Evolutionary conservation across 2,797 vertebrate species (phyloP).

Genomic region (Rhynchonycteris naso): DNA sequence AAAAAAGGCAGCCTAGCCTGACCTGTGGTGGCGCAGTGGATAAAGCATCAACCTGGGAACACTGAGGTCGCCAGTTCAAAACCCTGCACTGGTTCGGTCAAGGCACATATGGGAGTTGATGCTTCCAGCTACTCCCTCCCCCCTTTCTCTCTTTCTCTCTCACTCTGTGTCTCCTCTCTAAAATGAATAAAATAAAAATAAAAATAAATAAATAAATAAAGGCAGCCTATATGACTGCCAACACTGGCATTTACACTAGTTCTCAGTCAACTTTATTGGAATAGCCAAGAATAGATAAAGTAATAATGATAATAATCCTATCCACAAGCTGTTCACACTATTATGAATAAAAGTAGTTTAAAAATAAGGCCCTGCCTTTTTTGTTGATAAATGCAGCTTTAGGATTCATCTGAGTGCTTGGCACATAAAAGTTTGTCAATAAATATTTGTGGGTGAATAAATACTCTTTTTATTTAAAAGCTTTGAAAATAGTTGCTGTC

Average conservation of each 20-base stretch:
- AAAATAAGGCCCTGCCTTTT: background rate
- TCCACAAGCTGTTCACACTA: background rate
- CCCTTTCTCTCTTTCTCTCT: too few relatives aligned
- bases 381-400: background rate
- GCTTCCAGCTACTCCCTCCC: too few relatives aligned
- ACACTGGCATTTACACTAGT: background rate
- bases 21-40: too few relatives aligned
- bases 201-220: too few relatives aligned
- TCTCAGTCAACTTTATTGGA: background rate
- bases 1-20: background rate
- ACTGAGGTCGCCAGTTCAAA: too few relatives aligned
- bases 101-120: too few relatives aligned
- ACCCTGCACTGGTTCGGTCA: too few relatives aligned
- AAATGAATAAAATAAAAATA: too few relatives aligned
- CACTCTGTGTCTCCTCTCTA: too few relatives aligned
- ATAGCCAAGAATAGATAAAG: background rate
- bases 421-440: background rate
- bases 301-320: background rate
- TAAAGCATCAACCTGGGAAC: too few relatives aligned
- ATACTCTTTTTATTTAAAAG: background rate
- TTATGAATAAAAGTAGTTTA: background rate
- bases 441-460: slow-evolving; percentile 29
- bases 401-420: background rate
- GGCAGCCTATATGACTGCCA: background rate
- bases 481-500: slow-evolving; percentile 21